Evolutionary conservation across 2,888 invertebrate genomes (phyloP), one percentile per base, ranked within the genome.

Genomic region (Drosophila anceps): DNA sequence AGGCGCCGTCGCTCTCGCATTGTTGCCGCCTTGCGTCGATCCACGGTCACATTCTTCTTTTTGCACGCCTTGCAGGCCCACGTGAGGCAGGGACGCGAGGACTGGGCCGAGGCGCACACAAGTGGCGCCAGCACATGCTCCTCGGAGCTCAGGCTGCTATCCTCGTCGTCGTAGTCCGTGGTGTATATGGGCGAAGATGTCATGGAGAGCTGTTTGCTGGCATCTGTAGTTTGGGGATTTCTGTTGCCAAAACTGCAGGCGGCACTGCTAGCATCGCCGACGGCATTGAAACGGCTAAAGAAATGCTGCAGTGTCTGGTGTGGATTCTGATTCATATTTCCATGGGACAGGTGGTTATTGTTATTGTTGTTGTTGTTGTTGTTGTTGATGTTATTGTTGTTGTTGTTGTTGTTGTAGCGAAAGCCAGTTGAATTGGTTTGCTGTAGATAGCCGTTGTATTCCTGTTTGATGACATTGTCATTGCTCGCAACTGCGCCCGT

Each of bases 61-160:
- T 98, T 98, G 93, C 98, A 98, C 0, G 98, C 98, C 92, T 98
- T 98, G 93, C 99, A 99, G 3, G 98, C 98, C 98, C 98, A 99
- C 13, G 98, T 95, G 44, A 99, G 94, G 90, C 98, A 99, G 72
- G 97, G 95, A 73, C 97, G 95, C 3, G 91, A 91, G 31, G 90
- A 90, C 73, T 92, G 92, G 6, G 92, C 91, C 70, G 93, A 90
- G 85, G 94, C 91, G 91, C 94, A 92, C 81, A 93, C 88, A 83
- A 93, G 81, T 70, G 94, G 92, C 50, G 93, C 91, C 79, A 93
- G 79, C 39, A 93, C 93, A 81, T 93, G 93, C 72, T 93, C 93
- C 77, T 93, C 93, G 4, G 92, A 91, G 39, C 93, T 93, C 51
- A 93, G 90, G 51, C 93, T 91, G 63, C 93, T 91, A 44, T 93